Conservation (phyloP, 2,888 invertebrate species). For the Polymixis lichenea region DNA sequence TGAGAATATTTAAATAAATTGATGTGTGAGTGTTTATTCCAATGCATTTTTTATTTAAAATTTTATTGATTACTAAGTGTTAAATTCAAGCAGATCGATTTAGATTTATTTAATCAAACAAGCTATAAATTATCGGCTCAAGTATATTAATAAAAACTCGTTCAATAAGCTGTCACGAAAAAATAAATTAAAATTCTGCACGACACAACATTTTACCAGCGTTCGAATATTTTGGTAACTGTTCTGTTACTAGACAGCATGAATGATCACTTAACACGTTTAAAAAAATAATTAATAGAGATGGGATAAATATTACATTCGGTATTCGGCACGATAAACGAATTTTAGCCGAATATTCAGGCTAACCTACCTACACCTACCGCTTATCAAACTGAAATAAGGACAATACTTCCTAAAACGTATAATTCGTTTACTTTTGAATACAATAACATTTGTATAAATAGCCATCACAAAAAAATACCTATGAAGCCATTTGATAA, state of each 20-base stretch:
- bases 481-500: neutral
- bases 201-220: slow-evolving; percentile 48
- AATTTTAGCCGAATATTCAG: slow-evolving; percentile 1
- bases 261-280: slow-evolving; percentile 50
- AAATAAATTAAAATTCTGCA: slow-evolving; percentile 45
- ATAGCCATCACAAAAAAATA: slow-evolving; percentile 13
- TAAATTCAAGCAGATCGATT: slow-evolving; percentile 43
- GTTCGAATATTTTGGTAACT: slow-evolving; percentile 36
- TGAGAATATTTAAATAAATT: slow-evolving; percentile 13
- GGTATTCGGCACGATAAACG: slow-evolving; percentile 8
- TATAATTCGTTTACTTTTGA: neutral
- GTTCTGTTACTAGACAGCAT: slow-evolving; percentile 41
- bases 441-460: neutral
- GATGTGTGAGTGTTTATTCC: slow-evolving; percentile 7
- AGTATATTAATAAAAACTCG: slow-evolving; percentile 53
- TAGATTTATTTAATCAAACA: slow-evolving; percentile 58
- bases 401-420: slow-evolving; percentile 16
- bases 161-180: slow-evolving; percentile 44
- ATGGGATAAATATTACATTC: slow-evolving; percentile 12
- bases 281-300: slow-evolving; percentile 43
- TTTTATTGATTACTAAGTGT: slow-evolving; percentile 46
- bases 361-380: neutral
- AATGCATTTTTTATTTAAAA: slow-evolving; percentile 22
- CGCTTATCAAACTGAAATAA: slow-evolving; percentile 32
- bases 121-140: slow-evolving; percentile 52